Base-by-base conservation (phyloP, 2,797 vertebrate species). In the Dipus sagitta region DNA sequence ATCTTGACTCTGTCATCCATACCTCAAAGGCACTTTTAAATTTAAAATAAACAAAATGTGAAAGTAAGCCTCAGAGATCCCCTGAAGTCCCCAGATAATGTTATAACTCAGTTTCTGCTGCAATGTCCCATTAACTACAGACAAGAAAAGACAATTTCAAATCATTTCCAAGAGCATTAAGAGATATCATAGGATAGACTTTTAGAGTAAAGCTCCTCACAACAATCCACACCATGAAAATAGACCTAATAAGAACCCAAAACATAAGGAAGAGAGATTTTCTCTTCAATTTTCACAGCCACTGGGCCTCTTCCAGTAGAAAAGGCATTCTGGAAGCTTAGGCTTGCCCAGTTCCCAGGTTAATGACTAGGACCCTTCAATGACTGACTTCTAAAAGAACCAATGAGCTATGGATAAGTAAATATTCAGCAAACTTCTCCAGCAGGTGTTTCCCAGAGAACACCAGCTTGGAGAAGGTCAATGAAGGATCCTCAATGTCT, bases 41-140 rank as follows among this genome's bases (percentile, higher is more conserved):
- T 92, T 90, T 90, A 95, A 96, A 96, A 94, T 94, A 95, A 95
- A 95, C 85, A 95, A 86, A 95, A 86, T 95, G 65, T 93, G 47
- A 93, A 96, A 88, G 81, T 54, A 94, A 96, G 92, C 92, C 84
- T 89, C 89, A 76, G 91, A 93, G 76, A 92, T 58, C 87, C 77
- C 74, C 52, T 67, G 30, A 52, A 92, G 87, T 87, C 62, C 67
- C 91, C 26, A 93, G 91, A 88, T 87, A 77, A 85, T 90, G 81
- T 83, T 88, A 87, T 81, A 93, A 93, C 68, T 96, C 88, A 84
- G 84, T 89, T 97, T 97, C 83, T 10, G 0, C 54, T 95, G 84
- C 93, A 94, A 20, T 74, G 94, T 88, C 70, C 81, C 67, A 72
- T 64, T 93, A 94, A 80, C 70, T 90, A 80, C 60, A 85, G 93